Percentiles rank a stretch among this genome's conserved stretches.
These are phyloP conservation scores for Drosophila lutescens DNA, from an alignment of 2,888 invertebrate species.

Conservation along the genomic window DNA sequence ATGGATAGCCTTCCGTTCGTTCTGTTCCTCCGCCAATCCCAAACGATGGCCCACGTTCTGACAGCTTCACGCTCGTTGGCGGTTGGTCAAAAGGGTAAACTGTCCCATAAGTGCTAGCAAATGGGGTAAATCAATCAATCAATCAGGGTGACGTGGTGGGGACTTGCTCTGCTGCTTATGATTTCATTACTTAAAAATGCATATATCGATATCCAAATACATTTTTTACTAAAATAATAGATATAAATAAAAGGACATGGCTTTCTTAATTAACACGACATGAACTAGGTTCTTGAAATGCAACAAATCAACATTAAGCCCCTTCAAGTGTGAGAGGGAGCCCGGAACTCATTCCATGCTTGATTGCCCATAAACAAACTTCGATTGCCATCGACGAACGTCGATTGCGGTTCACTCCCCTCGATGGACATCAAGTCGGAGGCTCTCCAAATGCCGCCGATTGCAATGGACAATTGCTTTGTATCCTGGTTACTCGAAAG, in stretches of 20 bases:
- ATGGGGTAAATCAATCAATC: conserved; percentile 28
- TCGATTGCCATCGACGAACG: conserved; percentile 4
- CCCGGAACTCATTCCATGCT: too few species aligned
- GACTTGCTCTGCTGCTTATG: neutral
- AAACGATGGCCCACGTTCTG: conserved; percentile 10
- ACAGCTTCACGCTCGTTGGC: conserved; percentile 35
- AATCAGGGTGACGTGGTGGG: neutral
- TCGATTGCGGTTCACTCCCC: neutral
- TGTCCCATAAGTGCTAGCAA: conserved; percentile 21
- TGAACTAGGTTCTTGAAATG: neutral
- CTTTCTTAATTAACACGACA: neutral
- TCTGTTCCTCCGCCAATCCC: neutral
- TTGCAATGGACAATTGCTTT: conserved; percentile 18
- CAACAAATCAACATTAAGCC: neutral
- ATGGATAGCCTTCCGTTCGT: conserved; percentile 13
- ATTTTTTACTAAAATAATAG: neutral
- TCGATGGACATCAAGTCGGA: neutral
- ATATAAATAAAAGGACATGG: neutral
- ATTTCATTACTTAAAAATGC: neutral
- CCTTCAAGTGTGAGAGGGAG: neutral
- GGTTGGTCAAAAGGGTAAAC: conserved; percentile 24
- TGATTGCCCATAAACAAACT: conserved; percentile 6
- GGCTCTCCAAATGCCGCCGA: conserved; percentile 6
- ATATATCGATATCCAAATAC: neutral
- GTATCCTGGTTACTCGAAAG: conserved; percentile 17